Evolutionary conservation across 2,888 invertebrate genomes (phyloP).

Genomic region (Hofmannophila pseudospretella): DNA sequence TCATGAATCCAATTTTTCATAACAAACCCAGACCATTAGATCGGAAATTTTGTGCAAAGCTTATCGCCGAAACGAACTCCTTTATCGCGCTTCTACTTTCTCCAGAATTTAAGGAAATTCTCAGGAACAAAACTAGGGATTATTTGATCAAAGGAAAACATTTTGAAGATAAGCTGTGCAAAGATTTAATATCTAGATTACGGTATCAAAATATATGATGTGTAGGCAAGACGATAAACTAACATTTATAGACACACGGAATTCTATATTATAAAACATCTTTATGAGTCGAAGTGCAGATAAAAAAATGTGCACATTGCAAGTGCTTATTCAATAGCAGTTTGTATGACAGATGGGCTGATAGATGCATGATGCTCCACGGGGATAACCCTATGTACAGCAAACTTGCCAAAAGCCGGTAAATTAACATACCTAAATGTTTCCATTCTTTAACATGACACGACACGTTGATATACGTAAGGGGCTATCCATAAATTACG

Average conservation of each 20-base stretch:
- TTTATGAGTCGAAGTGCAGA: too few species aligned
- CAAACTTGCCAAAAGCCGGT: too few species aligned
- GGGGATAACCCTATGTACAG: too few species aligned
- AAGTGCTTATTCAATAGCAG: too few species aligned
- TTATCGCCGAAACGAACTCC: conserved; percentile 24
- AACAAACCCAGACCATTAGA: not conserved
- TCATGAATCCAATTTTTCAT: not conserved
- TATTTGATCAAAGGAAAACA: conserved; percentile 30
- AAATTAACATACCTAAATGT: too few species aligned
- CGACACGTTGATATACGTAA: too few species aligned
- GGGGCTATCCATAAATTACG: too few species aligned
- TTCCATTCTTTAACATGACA: too few species aligned
- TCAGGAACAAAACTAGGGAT: conserved; percentile 47
- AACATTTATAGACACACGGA: not conserved
- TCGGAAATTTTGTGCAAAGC: conserved; percentile 20
- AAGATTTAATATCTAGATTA: conserved; percentile 1
- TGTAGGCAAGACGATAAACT: not conserved
- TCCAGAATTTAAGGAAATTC: conserved; percentile 25
- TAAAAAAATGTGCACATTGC: too few species aligned
- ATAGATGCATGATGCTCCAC: too few species aligned
- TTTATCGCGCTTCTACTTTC: conserved; percentile 9
- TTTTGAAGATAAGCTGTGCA: conserved; percentile 11
- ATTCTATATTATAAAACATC: too few species aligned
- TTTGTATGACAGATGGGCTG: too few species aligned
- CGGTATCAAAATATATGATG: not conserved